Evolutionary conservation across 1,140 invertebrate genomes (phyloP), one percentile per base, ranked within the genome.

Genomic region (Pararge aegeria): DNA sequence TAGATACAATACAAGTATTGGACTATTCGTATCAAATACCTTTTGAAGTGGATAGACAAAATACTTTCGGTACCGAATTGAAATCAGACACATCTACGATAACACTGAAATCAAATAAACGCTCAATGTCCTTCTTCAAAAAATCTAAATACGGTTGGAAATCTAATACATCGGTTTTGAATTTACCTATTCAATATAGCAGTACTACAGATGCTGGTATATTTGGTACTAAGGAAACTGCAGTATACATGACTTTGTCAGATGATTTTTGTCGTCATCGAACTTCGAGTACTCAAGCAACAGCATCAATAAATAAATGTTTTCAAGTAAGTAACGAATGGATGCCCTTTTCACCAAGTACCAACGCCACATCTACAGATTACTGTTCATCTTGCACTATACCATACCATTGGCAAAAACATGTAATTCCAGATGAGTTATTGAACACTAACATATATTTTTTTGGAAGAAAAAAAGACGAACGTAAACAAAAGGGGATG

Each of bases 301-400:
- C 86, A 34, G 86, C 80, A 59, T 83, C 74, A 5, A 70, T 89
- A 34, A 89, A 89, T 58, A 87, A 89, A 66, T 87, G 81, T 60
- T 71, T 87, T 54, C 86, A 89, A 77, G 78, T 81, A 20, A 59
- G 56, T 38, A 55, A 57, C 19, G 54, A 53, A 15, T 61, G 38
- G 38, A 52, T 46, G 30, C 53, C 19, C 15, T 18, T 6, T 37
- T 16, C 29, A 37, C 12, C 24, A n/a, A 66, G 16, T 51, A 55
- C 15, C 16, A 19, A 24, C 18, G 38, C 19, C 21, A 49, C 50
- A 3, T 61, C 40, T 46, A 71, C 72, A 19, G 61, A 71, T 54
- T 61, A 54, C 16, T 63, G 44, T 34, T 81, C 74, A 16, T 61
- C 58, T 1, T 75, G 61, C 12, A 66, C 58, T 18, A 44, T 66